A percentile compares a stretch with the other conserved stretches of the same genome.
Conservation (phyloP, 1,140 invertebrate genomes). For the Ostrea denselamellosa region DNA sequence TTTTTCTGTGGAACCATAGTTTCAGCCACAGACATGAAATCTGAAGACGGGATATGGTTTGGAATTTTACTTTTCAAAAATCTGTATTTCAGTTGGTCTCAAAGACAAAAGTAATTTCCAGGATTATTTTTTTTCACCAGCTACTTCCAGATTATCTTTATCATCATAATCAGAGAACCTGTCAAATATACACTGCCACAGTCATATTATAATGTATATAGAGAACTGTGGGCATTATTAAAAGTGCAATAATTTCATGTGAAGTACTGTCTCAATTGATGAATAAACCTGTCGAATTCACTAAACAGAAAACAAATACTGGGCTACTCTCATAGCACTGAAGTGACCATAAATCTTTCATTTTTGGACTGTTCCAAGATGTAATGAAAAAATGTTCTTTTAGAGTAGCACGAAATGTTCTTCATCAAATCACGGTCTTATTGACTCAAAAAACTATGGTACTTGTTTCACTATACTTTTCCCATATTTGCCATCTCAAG, state of each 20-base stretch:
- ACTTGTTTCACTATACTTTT: conserved; percentile 32
- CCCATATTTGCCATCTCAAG: conserved; percentile 25
- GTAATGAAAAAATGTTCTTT: conserved; percentile 30
- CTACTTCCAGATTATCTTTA: no score
- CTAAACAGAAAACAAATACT: conserved; percentile 38
- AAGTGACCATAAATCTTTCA: conserved; percentile 11
- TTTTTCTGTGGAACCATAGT: no score
- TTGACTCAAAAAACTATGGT: conserved; percentile 33
- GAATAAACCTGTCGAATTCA: conserved; percentile 30
- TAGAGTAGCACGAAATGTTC: conserved; percentile 32
- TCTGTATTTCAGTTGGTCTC: no score
- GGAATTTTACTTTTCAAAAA: no score
- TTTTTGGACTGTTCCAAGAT: not conserved
- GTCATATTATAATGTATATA: not conserved
- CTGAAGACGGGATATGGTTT: no score
- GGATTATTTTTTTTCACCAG: no score
- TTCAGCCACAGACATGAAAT: no score
- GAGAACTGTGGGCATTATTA: not conserved
- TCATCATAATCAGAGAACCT: not conserved
- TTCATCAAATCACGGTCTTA: conserved; percentile 29
- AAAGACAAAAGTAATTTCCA: no score
- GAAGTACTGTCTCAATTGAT: conserved; percentile 10
- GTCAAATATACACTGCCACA: not conserved
- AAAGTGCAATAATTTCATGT: conserved; percentile 2
- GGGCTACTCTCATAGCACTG: not conserved